Conservation (phyloP, 1,140 invertebrate genomes). For the Apis laboriosa region DNA sequence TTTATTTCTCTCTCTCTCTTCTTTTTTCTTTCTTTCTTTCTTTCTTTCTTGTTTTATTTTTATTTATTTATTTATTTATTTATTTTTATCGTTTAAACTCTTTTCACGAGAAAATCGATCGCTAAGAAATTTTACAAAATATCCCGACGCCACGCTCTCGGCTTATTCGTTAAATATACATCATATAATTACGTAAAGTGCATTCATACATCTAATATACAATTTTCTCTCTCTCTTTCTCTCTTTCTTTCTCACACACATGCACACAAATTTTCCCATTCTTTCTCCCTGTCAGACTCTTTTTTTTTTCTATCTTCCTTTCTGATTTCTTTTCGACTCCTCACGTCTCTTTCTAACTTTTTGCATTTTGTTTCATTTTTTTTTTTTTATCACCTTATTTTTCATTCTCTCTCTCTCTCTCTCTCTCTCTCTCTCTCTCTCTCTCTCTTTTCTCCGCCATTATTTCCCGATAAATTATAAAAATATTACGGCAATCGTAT, state of each 20-base stretch:
- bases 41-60: neutral
- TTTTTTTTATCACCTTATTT: neutral
- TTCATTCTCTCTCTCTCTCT: neutral
- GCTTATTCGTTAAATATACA: slow-evolving; percentile 59
- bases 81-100: slow-evolving; percentile 41
- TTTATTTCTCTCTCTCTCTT: neutral
- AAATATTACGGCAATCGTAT: slow-evolving; percentile 66
- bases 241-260: neutral
- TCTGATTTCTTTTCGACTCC: neutral
- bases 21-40: neutral
- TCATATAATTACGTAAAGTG: slow-evolving; percentile 60
- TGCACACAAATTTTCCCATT: neutral
- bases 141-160: slow-evolving; percentile 56
- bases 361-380: neutral
- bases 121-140: slow-evolving; percentile 68
- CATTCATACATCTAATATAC: slow-evolving; percentile 57
- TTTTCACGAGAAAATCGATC: slow-evolving; percentile 52
- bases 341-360: neutral
- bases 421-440: neutral
- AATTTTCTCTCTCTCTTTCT: slow-evolving; percentile 30
- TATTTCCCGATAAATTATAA: slow-evolving; percentile 62
- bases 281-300: neutral
- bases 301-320: neutral
- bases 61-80: neutral
- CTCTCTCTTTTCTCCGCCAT: neutral